These are phyloP conservation scores for Gymnarchus niloticus DNA, from an alignment of 2,113 vertebrate genomes.

Conservation along the genomic window DNA sequence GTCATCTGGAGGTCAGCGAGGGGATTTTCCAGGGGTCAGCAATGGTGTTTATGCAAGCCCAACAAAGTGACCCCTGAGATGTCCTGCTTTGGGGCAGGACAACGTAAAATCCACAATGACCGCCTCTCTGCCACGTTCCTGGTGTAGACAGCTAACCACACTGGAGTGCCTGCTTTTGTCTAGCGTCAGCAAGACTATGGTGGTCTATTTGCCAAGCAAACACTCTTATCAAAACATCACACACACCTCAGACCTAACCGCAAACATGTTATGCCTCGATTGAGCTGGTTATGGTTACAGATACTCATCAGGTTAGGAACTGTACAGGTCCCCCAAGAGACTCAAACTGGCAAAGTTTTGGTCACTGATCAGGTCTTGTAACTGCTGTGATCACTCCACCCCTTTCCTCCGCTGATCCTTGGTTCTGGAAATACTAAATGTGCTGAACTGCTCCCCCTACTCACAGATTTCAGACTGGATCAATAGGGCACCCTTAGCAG, in stretches of 20 bases:
- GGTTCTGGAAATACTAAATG: neutral
- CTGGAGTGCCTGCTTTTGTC: neutral
- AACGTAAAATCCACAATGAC: neutral
- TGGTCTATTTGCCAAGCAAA: neutral
- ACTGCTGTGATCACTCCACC: neutral
- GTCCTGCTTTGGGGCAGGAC: neutral
- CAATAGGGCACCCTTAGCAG: neutral
- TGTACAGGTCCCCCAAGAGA: neutral
- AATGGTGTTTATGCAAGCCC: neutral
- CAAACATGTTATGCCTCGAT: neutral
- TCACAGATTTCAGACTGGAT: neutral
- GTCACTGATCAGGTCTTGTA: neutral
- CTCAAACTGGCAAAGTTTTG: neutral
- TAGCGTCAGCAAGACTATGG: neutral
- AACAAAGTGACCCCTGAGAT: neutral
- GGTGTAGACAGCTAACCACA: neutral
- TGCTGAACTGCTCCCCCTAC: neutral
- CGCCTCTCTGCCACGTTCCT: neutral
- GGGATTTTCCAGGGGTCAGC: neutral
- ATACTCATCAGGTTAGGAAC: neutral
- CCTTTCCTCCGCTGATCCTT: neutral
- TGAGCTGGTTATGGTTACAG: neutral
- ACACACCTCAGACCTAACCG: neutral
- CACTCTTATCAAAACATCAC: neutral
- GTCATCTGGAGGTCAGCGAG: neutral